Evolutionary conservation across 1,140 invertebrate genomes (phyloP), one percentile per base, ranked within the genome.

Genomic region (Magallana gigas): DNA sequence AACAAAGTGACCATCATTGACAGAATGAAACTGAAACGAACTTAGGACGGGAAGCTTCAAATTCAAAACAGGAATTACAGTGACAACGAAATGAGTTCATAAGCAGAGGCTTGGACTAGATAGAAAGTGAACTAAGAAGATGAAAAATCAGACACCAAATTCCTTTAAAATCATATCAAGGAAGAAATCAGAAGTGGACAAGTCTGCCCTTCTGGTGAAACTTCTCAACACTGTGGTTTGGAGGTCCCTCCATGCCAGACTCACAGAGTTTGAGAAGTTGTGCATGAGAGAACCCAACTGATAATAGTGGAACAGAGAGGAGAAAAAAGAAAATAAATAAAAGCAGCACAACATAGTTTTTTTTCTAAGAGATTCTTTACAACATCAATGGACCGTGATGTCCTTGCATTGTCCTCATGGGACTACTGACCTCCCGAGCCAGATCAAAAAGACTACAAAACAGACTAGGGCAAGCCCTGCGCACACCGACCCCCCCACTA

Each of bases 391-490:
- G 68, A 76, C 68, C 23, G 36, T 8, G 23, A 29, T 76, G 68
- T 76, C 68, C 68, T 76, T 76, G 68, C 68, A 76, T 3, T 18
- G 36, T 68, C 64, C 64, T 68, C n/a, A 18, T 48, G 9, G 68
- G 68, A 76, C 23, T 76, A 76, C 68, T 76, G 68, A 76, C 68
- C 68, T 76, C 68, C 18, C 68, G 8, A 76, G 23, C 68, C 68
- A 76, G 23, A 76, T 29, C 68, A 76, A 76, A 76, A 76, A 76
- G 68, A 76, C 12, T 36, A 76, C 68, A 76, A 76, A 76, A 76
- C 68, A 76, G 23, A 76, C 18, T 76, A 76, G 68, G 68, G 29
- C 68, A 36, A 76, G 68, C 68, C 68, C 68, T 76, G 68, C 83
- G 57, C 83, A 84, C 58, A 62, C 57, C 57, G 83, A 59, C 23